A percentile compares a stretch with the other conserved stretches of the same genome.
These are phyloP conservation scores for Bacillus rossius DNA, from an alignment of 1,140 invertebrate genomes.

Conservation along the genomic window DNA sequence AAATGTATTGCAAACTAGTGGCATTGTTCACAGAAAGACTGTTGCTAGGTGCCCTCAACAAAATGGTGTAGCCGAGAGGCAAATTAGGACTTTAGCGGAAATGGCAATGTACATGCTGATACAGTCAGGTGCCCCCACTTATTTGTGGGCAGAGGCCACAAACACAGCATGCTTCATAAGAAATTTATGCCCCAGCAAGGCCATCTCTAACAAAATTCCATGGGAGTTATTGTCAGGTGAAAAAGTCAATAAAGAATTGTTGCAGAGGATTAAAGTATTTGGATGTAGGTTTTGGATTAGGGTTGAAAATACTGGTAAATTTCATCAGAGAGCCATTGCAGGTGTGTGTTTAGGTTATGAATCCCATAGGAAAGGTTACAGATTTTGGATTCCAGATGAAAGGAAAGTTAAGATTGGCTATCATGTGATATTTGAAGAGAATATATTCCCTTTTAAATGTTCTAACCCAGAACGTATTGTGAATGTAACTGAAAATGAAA, in stretches of 20 bases:
- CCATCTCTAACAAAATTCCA: background rate
- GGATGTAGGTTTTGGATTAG: background rate
- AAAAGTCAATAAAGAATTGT: background rate
- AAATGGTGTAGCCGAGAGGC: too few relatives aligned
- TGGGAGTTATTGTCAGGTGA: background rate
- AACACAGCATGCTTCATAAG: slow-evolving; percentile 7
- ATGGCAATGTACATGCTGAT: slow-evolving; percentile 23
- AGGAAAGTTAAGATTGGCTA: too few relatives aligned
- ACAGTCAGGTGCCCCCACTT: too few relatives aligned
- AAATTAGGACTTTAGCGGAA: slow-evolving; percentile 28
- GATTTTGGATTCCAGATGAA: too few relatives aligned
- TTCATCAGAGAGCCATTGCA: too few relatives aligned
- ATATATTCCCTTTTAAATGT: too few relatives aligned
- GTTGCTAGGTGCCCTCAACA: slow-evolving; percentile 22
- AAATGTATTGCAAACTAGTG: slow-evolving; percentile 1
- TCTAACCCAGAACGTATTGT: too few relatives aligned
- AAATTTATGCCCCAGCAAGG: background rate
- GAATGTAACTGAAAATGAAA: too few relatives aligned
- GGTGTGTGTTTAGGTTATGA: too few relatives aligned
- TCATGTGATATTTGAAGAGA: too few relatives aligned
- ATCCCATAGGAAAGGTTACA: too few relatives aligned
- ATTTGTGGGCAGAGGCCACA: slow-evolving; percentile 9
- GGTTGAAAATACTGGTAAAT: too few relatives aligned
- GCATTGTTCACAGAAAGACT: slow-evolving; percentile 12
- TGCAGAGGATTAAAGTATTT: background rate